Evolutionary conservation across 2,888 invertebrate species (phyloP).

Genomic region (Conomelus anceps): DNA sequence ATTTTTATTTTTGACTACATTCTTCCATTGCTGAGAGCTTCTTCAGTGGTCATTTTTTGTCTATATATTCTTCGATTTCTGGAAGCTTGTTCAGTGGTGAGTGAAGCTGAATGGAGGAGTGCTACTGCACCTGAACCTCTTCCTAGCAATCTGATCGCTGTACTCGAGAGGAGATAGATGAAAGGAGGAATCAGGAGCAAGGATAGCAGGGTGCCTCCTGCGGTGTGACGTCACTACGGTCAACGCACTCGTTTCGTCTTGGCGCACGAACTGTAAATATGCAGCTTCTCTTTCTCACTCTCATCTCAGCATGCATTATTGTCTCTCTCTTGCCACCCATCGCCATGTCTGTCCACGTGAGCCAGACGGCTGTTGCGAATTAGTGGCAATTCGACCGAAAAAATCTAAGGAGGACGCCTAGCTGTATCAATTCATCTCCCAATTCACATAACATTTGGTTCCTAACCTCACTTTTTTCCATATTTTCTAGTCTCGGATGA

Average conservation of each 20-base stretch:
- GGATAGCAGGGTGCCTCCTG: background rate
- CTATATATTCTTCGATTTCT: too few relatives aligned
- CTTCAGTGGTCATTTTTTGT: too few relatives aligned
- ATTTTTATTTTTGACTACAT: too few relatives aligned
- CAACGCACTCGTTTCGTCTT: background rate
- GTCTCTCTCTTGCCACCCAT: background rate
- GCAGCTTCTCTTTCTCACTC: background rate
- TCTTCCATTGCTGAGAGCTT: too few relatives aligned
- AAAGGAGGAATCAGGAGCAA: background rate
- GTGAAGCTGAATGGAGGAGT: background rate
- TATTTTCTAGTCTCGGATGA: background rate
- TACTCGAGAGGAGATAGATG: background rate
- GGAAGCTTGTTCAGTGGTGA: background rate
- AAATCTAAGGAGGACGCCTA: background rate
- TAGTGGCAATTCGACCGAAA: background rate
- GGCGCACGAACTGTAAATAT: background rate
- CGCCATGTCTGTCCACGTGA: background rate
- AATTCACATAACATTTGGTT: background rate
- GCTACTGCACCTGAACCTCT: background rate
- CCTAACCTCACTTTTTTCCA: background rate
- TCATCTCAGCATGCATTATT: background rate
- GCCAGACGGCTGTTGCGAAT: background rate
- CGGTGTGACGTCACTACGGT: background rate
- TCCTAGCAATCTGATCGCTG: background rate
- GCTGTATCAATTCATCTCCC: background rate